phyloP scores from a whole-genome alignment of 2,888 invertebrate genomes.

The Drosophila testacea region DNA sequence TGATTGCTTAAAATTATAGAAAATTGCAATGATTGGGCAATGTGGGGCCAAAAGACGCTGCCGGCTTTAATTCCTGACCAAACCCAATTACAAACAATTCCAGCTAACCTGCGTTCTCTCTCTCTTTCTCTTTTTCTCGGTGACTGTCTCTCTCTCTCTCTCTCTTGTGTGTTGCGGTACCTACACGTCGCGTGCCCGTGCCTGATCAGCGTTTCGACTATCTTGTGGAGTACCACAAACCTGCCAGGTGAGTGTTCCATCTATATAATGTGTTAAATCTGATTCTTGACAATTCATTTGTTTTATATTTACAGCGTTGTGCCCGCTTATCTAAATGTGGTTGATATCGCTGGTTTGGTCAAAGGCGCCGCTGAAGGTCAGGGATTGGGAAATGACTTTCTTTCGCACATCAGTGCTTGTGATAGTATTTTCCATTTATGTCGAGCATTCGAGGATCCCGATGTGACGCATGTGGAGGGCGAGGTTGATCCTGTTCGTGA shows the following conservation, averaged over 20 bases:
- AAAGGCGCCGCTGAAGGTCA: constrained; percentile 98
- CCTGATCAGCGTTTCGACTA: constrained; percentile 97
- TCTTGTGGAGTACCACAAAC: constrained; percentile 97
- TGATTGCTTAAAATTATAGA: constrained; percentile 83
- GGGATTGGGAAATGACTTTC: constrained; percentile 98
- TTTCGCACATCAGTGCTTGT: constrained; percentile 99
- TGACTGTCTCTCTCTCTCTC: neutral
- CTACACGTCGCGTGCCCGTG: constrained; percentile 97
- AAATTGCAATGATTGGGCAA: constrained; percentile 83
- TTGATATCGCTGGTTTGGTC: constrained; percentile 99
- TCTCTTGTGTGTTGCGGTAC: constrained; percentile 56
- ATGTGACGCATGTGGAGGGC: constrained; percentile 99
- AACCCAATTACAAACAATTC: constrained; percentile 29
- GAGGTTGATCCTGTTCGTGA: constrained; percentile 99
- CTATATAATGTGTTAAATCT: constrained; percentile 35
- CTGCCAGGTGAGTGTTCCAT: constrained; percentile 90
- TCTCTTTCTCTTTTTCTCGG: neutral
- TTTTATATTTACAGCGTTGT: constrained; percentile 90
- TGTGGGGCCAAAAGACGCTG: constrained; percentile 32
- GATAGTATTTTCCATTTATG: constrained; percentile 99
- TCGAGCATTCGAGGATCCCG: constrained; percentile 98
- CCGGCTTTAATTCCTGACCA: constrained; percentile 23
- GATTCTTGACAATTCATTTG: neutral
- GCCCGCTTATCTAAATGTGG: constrained; percentile 98
- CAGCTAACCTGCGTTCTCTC: constrained; percentile 54